A percentile compares a stretch with the other conserved stretches of the same genome.
Evolutionary conservation across 2,888 invertebrate genomes (phyloP).

Genomic region (Ryuthela nishihirai): DNA sequence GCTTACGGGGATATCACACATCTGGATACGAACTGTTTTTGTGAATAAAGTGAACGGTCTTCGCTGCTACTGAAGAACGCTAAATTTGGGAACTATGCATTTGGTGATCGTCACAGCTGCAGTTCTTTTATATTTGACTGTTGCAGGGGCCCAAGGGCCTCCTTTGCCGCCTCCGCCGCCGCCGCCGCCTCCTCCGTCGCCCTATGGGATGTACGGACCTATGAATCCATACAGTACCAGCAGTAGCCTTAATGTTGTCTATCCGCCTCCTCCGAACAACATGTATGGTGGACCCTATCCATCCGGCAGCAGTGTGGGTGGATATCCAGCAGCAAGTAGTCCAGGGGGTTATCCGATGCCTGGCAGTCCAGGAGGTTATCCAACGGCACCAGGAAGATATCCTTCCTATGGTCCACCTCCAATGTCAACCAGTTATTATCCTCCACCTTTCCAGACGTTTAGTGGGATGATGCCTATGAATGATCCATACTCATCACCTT

Average conservation of each 20-base stretch:
- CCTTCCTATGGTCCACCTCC: slow-evolving; percentile 15
- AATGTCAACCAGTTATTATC: slow-evolving; percentile 5
- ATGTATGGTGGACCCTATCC: slow-evolving; percentile 13
- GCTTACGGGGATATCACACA: too few species aligned
- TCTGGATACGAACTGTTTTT: too few species aligned
- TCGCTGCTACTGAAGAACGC: too few species aligned
- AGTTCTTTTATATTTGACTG: too few species aligned
- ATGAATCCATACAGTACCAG: slow-evolving; percentile 5
- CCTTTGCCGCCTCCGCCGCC: slow-evolving; percentile 1
- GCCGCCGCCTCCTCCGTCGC: slow-evolving; percentile 12
- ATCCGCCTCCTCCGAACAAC: slow-evolving; percentile 4
- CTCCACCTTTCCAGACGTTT: slow-evolving; percentile 25
- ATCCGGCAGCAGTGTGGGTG: neutral
- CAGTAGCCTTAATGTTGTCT: slow-evolving; percentile 1
- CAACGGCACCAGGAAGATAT: slow-evolving; percentile 11
- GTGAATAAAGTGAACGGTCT: too few species aligned
- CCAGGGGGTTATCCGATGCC: slow-evolving; percentile 3
- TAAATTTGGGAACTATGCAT: too few species aligned
- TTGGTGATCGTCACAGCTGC: too few species aligned
- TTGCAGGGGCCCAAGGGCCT: slow-evolving; percentile 8
- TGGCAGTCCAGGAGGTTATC: slow-evolving; percentile 11
- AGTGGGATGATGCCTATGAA: slow-evolving; percentile 26
- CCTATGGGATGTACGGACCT: slow-evolving; percentile 24
- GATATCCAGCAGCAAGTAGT: neutral
- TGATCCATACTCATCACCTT: slow-evolving; percentile 17